Percentiles rank a stretch among this genome's conserved stretches.
Conservation (phyloP, 2,888 invertebrate genomes). For the Sinopyrophorus schimmeli region DNA sequence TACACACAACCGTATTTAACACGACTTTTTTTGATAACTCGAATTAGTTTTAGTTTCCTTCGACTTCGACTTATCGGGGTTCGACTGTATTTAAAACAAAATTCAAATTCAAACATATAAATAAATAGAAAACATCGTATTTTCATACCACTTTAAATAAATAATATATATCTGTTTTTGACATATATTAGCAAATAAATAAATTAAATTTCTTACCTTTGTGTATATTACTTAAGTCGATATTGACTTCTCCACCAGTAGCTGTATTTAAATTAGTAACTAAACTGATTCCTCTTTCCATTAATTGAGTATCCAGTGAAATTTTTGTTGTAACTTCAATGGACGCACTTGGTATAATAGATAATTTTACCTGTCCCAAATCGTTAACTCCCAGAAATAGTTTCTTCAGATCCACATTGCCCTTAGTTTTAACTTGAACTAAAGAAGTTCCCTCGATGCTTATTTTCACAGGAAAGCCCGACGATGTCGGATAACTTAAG, state of each 20-base stretch:
- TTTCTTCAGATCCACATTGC: conserved; percentile 69
- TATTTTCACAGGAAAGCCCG: conserved; percentile 80
- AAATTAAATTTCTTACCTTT: too few relatives aligned
- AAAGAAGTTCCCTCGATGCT: conserved; percentile 75
- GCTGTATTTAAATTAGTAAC: conserved; percentile 76
- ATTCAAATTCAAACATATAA: too few relatives aligned
- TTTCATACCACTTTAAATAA: too few relatives aligned
- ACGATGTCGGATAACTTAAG: conserved; percentile 79
- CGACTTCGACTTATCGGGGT: too few relatives aligned
- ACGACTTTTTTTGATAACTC: too few relatives aligned
- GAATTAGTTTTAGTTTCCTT: too few relatives aligned
- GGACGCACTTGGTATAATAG: conserved; percentile 73
- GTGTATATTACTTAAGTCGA: too few relatives aligned
- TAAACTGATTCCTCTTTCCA: conserved; percentile 76
- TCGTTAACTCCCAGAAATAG: conserved; percentile 63
- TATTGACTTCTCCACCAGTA: conserved; percentile 72
- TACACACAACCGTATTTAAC: too few relatives aligned
- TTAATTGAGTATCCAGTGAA: conserved; percentile 67
- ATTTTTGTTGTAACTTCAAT: conserved; percentile 66
- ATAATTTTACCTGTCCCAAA: conserved; percentile 67
- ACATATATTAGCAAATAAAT: too few relatives aligned
- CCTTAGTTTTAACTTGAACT: conserved; percentile 70
- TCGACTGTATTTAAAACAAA: too few relatives aligned
- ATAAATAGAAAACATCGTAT: too few relatives aligned
- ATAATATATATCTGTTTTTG: too few relatives aligned